These are phyloP conservation scores for Telmatherina bonti DNA, from an alignment of 2,797 vertebrate genomes.

Conservation along the genomic window DNA sequence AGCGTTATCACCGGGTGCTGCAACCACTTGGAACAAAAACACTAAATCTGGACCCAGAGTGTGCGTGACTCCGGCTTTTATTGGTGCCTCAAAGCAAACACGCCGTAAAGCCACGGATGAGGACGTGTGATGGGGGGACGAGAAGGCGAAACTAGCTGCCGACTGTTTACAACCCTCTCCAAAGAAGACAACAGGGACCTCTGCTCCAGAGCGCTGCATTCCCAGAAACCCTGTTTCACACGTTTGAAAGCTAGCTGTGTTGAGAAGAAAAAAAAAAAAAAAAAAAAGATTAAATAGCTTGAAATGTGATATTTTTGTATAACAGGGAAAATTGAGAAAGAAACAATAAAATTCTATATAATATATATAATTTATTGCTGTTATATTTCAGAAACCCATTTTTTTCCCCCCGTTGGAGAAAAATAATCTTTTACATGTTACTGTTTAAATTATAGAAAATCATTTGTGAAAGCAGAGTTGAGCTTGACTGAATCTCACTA, in stretches of 20 bases:
- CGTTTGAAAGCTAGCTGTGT: slow-evolving; percentile 59
- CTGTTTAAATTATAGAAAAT: slow-evolving; percentile 66
- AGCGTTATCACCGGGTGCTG: slow-evolving; percentile 49
- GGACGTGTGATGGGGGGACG: slow-evolving; percentile 11
- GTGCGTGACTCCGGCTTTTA: slow-evolving; percentile 28
- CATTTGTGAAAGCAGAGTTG: slow-evolving; percentile 54
- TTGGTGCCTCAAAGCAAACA: slow-evolving; percentile 20
- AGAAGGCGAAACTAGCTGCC: slow-evolving; percentile 32
- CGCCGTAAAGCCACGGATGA: slow-evolving; percentile 23
- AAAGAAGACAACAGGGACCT: slow-evolving; percentile 61
- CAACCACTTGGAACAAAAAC: slow-evolving; percentile 48
- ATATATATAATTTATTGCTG: slow-evolving; percentile 84
- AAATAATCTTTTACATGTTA: slow-evolving; percentile 59
- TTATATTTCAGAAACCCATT: slow-evolving; percentile 68
- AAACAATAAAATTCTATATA: slow-evolving; percentile 76
- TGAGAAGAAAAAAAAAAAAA: slow-evolving; percentile 44
- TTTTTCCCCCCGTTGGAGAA: slow-evolving; percentile 61
- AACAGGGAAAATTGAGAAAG: slow-evolving; percentile 59
- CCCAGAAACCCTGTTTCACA: slow-evolving; percentile 48
- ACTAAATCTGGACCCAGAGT: slow-evolving; percentile 49
- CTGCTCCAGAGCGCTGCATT: slow-evolving; percentile 49
- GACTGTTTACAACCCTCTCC: slow-evolving; percentile 71
- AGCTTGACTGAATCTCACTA: slow-evolving; percentile 55
- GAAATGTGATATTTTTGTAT: slow-evolving; percentile 82
- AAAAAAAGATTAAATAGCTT: slow-evolving; percentile 65